Evolutionary conservation across 2,888 invertebrate species (phyloP).

Genomic region (Drosophila anomelani): DNA sequence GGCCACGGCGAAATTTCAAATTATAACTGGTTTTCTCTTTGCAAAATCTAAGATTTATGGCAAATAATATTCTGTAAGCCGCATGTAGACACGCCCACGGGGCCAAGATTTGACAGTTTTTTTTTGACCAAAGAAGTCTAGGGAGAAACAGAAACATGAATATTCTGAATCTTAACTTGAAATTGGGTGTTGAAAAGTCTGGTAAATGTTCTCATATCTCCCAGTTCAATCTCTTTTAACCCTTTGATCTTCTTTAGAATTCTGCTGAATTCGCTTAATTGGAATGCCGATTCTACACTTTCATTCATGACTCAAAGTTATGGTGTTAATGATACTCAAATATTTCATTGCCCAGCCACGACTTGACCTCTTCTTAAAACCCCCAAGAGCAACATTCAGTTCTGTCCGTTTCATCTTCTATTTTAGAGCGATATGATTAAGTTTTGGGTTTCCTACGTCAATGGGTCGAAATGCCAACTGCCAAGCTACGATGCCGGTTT

Average conservation of each 20-base stretch:
- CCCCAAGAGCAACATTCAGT: constrained; percentile 39
- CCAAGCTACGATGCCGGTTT: constrained; percentile 17
- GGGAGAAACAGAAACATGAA: constrained; percentile 1
- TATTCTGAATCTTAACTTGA: background rate
- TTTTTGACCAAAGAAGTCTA: background rate
- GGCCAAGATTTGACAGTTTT: constrained; percentile 22
- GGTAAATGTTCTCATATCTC: background rate
- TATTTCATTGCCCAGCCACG: constrained; percentile 47
- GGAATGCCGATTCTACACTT: constrained; percentile 26
- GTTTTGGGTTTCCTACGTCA: constrained; percentile 51
- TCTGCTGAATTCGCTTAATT: constrained; percentile 10
- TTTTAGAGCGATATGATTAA: constrained; percentile 71
- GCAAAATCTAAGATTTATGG: constrained; percentile 34
- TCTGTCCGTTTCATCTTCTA: constrained; percentile 72
- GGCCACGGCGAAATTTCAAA: constrained; percentile 49
- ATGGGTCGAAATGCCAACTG: constrained; percentile 37
- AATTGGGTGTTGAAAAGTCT: constrained; percentile 3
- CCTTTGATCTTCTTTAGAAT: constrained; percentile 7
- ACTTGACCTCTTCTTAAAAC: constrained; percentile 41
- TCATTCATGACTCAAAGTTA: constrained; percentile 63
- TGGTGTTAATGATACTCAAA: constrained; percentile 38
- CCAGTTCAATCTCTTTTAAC: constrained; percentile 12
- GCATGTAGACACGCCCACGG: constrained; percentile 40
- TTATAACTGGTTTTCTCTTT: constrained; percentile 43
- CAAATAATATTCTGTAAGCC: constrained; percentile 35